Percentiles rank a stretch among this genome's conserved stretches.
Evolutionary conservation across 2,888 invertebrate species (phyloP).

Genomic region (Dysmachus trigonus): DNA sequence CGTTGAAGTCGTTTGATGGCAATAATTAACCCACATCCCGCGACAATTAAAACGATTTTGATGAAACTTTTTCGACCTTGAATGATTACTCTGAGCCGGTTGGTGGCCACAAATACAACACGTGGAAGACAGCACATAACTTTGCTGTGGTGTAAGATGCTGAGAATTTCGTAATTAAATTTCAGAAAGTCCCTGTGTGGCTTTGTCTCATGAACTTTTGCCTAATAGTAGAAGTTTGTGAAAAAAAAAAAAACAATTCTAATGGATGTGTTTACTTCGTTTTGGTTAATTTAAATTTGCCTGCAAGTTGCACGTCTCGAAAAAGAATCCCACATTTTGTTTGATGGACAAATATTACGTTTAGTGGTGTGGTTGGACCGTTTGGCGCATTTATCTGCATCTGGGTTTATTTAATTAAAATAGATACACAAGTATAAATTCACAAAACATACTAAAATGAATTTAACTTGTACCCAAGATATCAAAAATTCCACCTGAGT

Average conservation of each 20-base stretch:
- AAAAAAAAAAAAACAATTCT: conserved; percentile 12
- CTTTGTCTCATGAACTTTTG: not conserved
- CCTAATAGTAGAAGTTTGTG: not conserved
- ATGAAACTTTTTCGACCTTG: not conserved
- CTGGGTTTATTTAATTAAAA: not conserved
- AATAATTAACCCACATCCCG: conserved; percentile 12
- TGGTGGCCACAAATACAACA: not conserved
- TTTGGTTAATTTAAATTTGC: not conserved
- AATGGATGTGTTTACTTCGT: not conserved
- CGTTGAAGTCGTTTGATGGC: not conserved
- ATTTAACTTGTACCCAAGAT: no score
- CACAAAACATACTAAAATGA: no score
- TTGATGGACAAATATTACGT: not conserved
- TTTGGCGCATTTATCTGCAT: not conserved
- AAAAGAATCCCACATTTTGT: not conserved
- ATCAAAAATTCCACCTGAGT: no score
- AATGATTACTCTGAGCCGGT: not conserved
- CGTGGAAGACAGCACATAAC: not conserved
- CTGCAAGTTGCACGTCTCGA: not conserved
- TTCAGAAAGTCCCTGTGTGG: not conserved
- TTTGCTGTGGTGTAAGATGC: not conserved
- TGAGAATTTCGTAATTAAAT: not conserved
- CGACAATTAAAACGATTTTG: not conserved
- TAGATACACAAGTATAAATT: not conserved
- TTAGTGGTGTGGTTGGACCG: no score